Evolutionary conservation across 2,797 vertebrate genomes (phyloP).

Genomic region (Ctenopoma kingsleyae): DNA sequence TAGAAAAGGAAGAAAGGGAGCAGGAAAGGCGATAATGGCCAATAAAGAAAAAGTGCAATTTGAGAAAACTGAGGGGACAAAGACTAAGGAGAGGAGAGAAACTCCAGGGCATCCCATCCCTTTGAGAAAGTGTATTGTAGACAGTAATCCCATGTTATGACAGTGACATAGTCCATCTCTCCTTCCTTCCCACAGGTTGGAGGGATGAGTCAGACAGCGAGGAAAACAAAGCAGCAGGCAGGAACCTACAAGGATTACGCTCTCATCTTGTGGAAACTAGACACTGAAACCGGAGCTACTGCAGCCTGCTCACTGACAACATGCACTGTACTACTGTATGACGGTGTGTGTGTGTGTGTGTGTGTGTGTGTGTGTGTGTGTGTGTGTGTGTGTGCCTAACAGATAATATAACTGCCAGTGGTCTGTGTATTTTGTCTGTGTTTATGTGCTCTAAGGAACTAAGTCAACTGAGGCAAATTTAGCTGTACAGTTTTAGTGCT

Average conservation of each 20-base stretch:
- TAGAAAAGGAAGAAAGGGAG: slow-evolving; percentile 13
- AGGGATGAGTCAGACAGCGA: slow-evolving; percentile 72
- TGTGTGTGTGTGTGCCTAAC: not conserved
- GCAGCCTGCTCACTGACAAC: slow-evolving; percentile 50
- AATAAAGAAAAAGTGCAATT: slow-evolving; percentile 50
- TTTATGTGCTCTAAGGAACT: not conserved
- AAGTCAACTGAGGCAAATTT: not conserved
- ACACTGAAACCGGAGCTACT: slow-evolving; percentile 58
- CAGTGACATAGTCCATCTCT: slow-evolving; percentile 65
- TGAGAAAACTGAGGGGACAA: slow-evolving; percentile 59
- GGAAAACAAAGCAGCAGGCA: slow-evolving; percentile 77
- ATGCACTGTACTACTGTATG: slow-evolving; percentile 42
- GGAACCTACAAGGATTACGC: slow-evolving; percentile 75
- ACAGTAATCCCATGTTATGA: slow-evolving; percentile 75
- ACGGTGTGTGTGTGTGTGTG: slow-evolving; percentile 7
- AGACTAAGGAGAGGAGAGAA: slow-evolving; percentile 39
- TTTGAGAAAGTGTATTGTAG: slow-evolving; percentile 65
- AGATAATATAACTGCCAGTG: not conserved
- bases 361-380: slow-evolving; percentile 19
- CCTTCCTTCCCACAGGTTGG: slow-evolving; percentile 77
- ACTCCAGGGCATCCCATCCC: slow-evolving; percentile 59
- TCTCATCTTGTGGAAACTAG: slow-evolving; percentile 72
- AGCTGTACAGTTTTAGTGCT: not conserved
- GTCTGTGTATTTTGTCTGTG: not conserved
- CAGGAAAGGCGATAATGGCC: slow-evolving; percentile 34